Evolutionary conservation across 2,797 vertebrate species (phyloP).

Genomic region (Onychomys leucogaster): DNA sequence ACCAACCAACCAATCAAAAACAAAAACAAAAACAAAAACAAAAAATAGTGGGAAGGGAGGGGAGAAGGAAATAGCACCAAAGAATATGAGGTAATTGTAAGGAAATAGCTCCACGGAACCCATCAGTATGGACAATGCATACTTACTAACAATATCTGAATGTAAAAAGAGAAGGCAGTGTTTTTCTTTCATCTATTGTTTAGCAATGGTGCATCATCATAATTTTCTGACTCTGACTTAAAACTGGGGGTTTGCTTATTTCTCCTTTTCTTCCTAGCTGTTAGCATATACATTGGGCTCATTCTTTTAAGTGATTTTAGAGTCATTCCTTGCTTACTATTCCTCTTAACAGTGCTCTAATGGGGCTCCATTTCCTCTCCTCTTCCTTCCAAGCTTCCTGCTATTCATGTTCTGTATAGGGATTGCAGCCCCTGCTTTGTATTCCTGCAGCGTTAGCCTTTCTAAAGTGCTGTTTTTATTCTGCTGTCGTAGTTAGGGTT

Average conservation of each 20-base stretch:
- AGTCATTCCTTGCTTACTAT: not conserved
- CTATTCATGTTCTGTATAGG: not conserved
- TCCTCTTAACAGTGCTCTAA: not conserved
- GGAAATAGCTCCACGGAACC: not conserved
- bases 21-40: no score
- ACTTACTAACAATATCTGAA: not conserved
- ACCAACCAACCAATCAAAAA: no score
- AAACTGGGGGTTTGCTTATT: not conserved
- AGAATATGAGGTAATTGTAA: not conserved
- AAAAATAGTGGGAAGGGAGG: no score
- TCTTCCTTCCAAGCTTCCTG: not conserved
- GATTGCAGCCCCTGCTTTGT: not conserved
- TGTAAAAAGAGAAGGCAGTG: not conserved
- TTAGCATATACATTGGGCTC: not conserved
- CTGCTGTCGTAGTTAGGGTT: not conserved
- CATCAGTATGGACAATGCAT: not conserved
- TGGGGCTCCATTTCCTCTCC: not conserved
- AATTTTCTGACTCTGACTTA: slow-evolving; percentile 1
- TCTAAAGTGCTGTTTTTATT: slow-evolving; percentile 1
- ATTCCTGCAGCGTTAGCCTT: not conserved
- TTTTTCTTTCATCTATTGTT: not conserved
- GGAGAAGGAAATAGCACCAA: not conserved
- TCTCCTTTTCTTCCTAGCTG: not conserved
- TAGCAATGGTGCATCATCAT: not conserved
- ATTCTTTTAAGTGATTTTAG: not conserved